Evolutionary conservation across 1,140 invertebrate species (phyloP).

Genomic region (Megathymus violae): DNA sequence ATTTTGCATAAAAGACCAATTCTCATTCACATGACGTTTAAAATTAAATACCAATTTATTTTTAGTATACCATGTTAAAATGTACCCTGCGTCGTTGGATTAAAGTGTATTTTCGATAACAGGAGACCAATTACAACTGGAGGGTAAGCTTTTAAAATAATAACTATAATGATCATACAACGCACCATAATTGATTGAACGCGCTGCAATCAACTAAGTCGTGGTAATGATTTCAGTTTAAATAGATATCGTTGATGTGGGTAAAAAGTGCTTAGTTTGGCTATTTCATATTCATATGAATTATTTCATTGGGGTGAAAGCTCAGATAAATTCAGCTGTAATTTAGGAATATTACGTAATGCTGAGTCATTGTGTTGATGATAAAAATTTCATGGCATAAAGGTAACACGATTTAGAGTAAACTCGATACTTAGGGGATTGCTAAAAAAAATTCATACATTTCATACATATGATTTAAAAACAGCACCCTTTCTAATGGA

Average conservation of each 20-base stretch:
- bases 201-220: slow-evolving; percentile 51
- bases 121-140: slow-evolving; percentile 15
- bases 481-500: too few relatives aligned
- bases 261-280: not conserved
- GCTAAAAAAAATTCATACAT: too few relatives aligned
- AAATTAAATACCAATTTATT: slow-evolving; percentile 39
- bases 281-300: not conserved
- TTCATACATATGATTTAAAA: too few relatives aligned
- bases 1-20: slow-evolving; percentile 49
- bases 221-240: slow-evolving; percentile 50
- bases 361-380: not conserved
- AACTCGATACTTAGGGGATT: too few relatives aligned
- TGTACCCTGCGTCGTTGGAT: slow-evolving; percentile 10
- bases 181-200: slow-evolving; percentile 60
- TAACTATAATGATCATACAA: slow-evolving; percentile 48
- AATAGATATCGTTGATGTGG: slow-evolving; percentile 47
- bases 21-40: slow-evolving; percentile 47
- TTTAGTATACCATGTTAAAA: not conserved
- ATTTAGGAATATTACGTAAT: not conserved
- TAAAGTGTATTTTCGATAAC: slow-evolving; percentile 14
- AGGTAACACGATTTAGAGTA: too few relatives aligned
- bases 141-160: slow-evolving; percentile 50
- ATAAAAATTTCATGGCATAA: too few relatives aligned
- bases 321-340: not conserved
- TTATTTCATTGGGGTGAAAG: not conserved